Evolutionary conservation across 2,888 invertebrate species (phyloP), one percentile per base, ranked within the genome.

Genomic region (Plutella xylostella): DNA sequence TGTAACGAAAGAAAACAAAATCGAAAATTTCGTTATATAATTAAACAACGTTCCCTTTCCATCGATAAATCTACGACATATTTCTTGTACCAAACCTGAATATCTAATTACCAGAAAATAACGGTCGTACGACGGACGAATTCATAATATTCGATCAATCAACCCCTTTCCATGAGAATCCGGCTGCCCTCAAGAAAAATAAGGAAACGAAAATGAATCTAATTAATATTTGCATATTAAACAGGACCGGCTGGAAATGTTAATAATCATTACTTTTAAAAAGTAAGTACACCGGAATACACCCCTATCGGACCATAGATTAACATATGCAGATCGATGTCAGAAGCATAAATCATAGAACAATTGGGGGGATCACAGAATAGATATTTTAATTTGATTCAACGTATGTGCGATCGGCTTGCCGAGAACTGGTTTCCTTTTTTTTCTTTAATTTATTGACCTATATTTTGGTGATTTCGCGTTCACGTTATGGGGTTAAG

Each of bases 221-320:
- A 79, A 79, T 80, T 78, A 70, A 72, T 79, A 82, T 80, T 78
- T 74, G 75, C 80, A 82, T 83, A 79, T 73, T 79, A 79, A 52
- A 44, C 53, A 25, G 45, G 55, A 56, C 61, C 55, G 58, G 60
- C 62, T 59, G 57, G 54, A 61, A 63, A 64, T 60, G 62, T 61
- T 63, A 45, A 64, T 72, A 72, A 74, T 73, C 72, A 73, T 71
- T 64, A 55, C 20, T 39, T 35, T 57, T 59, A 60, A 58, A 46
- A 46, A 38, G 28, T n/a, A 17, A 20, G 14, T 17, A 17, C 28
- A 11, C 52, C 42, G 15, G 17, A 18, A 4, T 15, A 14, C 25
- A 40, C 52, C 45, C 46, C 46, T 31, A 60, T 61, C 54, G 48
- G 48, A 47, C 43, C 31, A 47, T 46, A 48, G 52, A 78, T 78